Percentiles rank a stretch among this genome's conserved stretches.
These are phyloP conservation scores for Apodemia hepburni DNA, from an alignment of 2,888 invertebrate genomes.

Conservation along the genomic window DNA sequence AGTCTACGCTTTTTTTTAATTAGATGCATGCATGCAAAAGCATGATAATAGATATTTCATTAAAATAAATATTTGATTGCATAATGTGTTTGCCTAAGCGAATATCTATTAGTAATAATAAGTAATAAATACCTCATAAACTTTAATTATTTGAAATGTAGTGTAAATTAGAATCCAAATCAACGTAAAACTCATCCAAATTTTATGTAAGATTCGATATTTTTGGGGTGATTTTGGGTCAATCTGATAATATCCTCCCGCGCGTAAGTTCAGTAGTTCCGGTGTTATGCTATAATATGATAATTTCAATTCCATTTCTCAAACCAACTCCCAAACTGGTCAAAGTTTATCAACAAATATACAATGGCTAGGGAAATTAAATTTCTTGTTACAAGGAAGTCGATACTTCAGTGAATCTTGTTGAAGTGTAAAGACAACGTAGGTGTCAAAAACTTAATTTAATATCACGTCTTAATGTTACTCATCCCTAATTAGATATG, in stretches of 20 bases:
- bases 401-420: neutral
- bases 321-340: slow-evolving; percentile 1
- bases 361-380: neutral
- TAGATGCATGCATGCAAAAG: too few species aligned
- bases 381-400: neutral
- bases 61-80: too few species aligned
- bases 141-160: too few species aligned
- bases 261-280: neutral
- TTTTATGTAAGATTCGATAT: neutral
- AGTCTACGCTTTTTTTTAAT: too few species aligned
- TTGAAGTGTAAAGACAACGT: neutral
- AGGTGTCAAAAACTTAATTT: neutral
- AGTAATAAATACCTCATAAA: too few species aligned
- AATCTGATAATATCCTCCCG: neutral
- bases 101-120: too few species aligned
- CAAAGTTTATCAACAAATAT: neutral
- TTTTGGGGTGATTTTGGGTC: neutral
- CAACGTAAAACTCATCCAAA: too few species aligned
- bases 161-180: too few species aligned
- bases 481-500: too few species aligned
- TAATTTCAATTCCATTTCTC: slow-evolving; percentile 1
- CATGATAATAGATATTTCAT: too few species aligned
- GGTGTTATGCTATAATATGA: neutral
- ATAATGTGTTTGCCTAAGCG: too few species aligned
- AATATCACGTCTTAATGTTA: too few species aligned